phyloP scores from a whole-genome alignment of 1,140 invertebrate genomes.

The Drosophila lacertosa region DNA sequence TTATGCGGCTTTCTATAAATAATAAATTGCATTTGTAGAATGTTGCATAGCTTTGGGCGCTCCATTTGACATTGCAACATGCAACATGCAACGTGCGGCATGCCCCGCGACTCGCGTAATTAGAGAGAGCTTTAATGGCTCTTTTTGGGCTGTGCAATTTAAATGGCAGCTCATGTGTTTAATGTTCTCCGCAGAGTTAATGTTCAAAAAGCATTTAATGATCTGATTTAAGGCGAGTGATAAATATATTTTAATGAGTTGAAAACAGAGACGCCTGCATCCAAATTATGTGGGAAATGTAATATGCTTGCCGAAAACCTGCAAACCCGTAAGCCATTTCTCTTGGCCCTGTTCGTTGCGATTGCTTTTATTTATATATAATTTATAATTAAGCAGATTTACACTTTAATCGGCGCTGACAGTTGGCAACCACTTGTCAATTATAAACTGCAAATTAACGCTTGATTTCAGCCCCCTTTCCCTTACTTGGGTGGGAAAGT shows the following conservation, averaged over 20 bases:
- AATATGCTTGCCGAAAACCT: background rate
- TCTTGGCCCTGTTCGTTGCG: background rate
- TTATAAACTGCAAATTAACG: slow-evolving; percentile 45
- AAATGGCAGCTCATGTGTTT: no score
- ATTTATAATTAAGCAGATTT: slow-evolving; percentile 74
- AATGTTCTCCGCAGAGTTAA: no score
- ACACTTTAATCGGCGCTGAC: slow-evolving; percentile 69
- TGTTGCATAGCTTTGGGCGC: slow-evolving; percentile 44
- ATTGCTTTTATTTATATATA: slow-evolving; percentile 62
- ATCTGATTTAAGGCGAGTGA: background rate
- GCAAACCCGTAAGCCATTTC: background rate
- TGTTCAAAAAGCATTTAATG: slow-evolving; percentile 20
- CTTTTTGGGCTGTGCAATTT: slow-evolving; percentile 37
- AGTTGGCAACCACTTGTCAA: slow-evolving; percentile 74
- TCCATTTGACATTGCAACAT: slow-evolving; percentile 35
- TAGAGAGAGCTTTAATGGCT: slow-evolving; percentile 41
- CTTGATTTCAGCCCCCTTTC: background rate
- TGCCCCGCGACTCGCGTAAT: slow-evolving; percentile 13
- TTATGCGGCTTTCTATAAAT: slow-evolving; percentile 60
- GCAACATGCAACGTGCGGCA: no score
- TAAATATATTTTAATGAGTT: background rate
- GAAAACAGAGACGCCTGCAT: background rate
- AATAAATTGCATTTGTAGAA: slow-evolving; percentile 57
- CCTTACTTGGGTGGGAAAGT: background rate
- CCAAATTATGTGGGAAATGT: no score